Evolutionary conservation across 1,140 invertebrate genomes (phyloP).

Genomic region (Carposina sasakii): DNA sequence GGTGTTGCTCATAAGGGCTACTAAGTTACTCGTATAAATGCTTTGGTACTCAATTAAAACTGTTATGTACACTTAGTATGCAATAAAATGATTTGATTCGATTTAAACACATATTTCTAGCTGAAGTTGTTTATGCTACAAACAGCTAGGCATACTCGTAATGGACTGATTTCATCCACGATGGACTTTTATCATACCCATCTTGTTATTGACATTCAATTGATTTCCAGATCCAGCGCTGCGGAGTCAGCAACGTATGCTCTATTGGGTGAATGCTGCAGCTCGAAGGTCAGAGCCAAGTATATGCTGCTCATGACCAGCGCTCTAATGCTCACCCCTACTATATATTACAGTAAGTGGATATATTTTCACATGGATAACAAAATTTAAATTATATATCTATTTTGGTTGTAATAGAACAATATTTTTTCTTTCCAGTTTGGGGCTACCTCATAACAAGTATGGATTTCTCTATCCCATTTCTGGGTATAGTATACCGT

Average conservation of each 20-base stretch:
- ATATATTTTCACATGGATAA: background rate
- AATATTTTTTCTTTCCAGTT: slow-evolving; percentile 26
- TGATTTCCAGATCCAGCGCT: slow-evolving; percentile 46
- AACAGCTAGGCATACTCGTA: no score
- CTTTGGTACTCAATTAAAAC: no score
- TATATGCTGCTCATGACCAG: slow-evolving; percentile 56
- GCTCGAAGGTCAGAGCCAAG: slow-evolving; percentile 28
- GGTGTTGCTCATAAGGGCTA: no score
- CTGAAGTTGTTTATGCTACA: no score
- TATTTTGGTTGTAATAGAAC: background rate
- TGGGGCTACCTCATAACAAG: slow-evolving; percentile 62
- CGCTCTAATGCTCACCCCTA: slow-evolving; percentile 47
- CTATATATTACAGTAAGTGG: slow-evolving; percentile 45
- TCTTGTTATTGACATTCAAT: no score
- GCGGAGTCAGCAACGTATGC: slow-evolving; percentile 56
- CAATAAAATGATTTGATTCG: no score
- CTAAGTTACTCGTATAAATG: no score
- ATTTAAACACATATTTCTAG: no score
- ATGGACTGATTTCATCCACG: no score
- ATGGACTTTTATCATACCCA: no score
- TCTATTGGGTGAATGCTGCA: slow-evolving; percentile 51
- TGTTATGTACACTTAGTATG: no score
- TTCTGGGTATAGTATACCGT: slow-evolving; percentile 63
- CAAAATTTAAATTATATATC: no score
- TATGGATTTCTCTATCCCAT: slow-evolving; percentile 52